Base-by-base conservation (phyloP, 1,140 invertebrate species). In the Drosophila baimaii region DNA sequence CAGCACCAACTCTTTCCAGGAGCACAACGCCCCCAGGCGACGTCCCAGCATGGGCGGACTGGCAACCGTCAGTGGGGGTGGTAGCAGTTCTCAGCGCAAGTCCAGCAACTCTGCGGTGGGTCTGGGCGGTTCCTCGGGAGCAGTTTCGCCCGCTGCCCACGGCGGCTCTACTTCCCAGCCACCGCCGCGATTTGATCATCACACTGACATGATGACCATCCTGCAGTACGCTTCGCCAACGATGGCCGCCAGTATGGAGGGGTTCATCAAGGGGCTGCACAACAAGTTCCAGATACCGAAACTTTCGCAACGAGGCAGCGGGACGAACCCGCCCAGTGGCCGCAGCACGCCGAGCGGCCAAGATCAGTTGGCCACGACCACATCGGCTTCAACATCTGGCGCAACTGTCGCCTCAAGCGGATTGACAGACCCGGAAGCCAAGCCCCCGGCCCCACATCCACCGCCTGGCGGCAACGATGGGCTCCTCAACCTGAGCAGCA, bases 211-310 rank as follows among this genome's bases (percentile, higher is more conserved):
- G 82, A 85, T 92, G 88, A 92, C 90, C 68, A 91, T 92, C 31
- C 70, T 92, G 5, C 88, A 90, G 25, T 91, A 91, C 61, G 90
- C 91, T 2, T 91, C 88, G 12, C 85, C 91, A 19, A 77, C 66
- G 27, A 91, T 91, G 90, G 78, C 85, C 2, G 81, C 90, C 33
- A 95, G 70, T 58, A 89, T 96, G 70, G 95, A 96, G 82, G 95
- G 95, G 15, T 92, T 96, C 17, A 96, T 96, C 44, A 97, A 96
- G 78, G 95, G 95, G 19, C 90, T 97, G 9, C 96, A 97, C 83
- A 96, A 96, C 1, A 97, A 96, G 84, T 97, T 97, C 93, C 96
- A 97, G 93, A 97, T 97, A 82, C 96, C 96, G 0, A 97, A 97
- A 92, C 86, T 97, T 54, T 96, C 95, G 0, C 90, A 91, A 52